Conservation (phyloP, 2,888 invertebrate species). For the Dione juno region DNA sequence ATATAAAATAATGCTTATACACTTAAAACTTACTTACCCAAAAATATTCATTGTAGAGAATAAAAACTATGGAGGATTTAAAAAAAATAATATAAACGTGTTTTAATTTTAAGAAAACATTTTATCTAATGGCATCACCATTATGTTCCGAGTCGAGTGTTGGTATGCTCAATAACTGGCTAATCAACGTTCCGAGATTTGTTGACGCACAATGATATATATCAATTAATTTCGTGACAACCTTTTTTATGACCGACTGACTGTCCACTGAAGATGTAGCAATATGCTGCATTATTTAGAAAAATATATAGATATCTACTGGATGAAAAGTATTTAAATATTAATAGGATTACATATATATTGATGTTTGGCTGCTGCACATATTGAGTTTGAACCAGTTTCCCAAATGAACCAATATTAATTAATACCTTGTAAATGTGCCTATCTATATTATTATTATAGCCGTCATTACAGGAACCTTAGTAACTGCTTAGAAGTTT, state of each 20-base stretch:
- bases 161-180: slow-evolving; percentile 44
- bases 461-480: too few species aligned
- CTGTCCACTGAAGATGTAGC: slow-evolving; percentile 29
- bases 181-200: slow-evolving; percentile 64
- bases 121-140: slow-evolving; percentile 41
- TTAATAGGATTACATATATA: too few species aligned
- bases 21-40: slow-evolving; percentile 34
- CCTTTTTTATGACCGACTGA: slow-evolving; percentile 47
- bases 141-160: slow-evolving; percentile 33
- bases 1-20: background rate
- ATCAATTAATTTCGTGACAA: slow-evolving; percentile 74
- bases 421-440: too few species aligned
- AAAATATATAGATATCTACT: background rate
- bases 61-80: background rate
- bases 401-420: too few species aligned
- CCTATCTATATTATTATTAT: too few species aligned
- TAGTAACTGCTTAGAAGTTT: too few species aligned
- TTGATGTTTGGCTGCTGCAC: too few species aligned
- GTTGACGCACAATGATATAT: slow-evolving; percentile 58
- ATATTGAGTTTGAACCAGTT: too few species aligned
- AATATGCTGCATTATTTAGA: background rate
- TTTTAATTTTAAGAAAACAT: slow-evolving; percentile 37
- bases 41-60: slow-evolving; percentile 31
- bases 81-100: background rate
- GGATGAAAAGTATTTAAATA: too few species aligned